These are phyloP conservation scores for Gymnocypris eckloni DNA, from an alignment of 2,797 vertebrate genomes.

Conservation along the genomic window DNA sequence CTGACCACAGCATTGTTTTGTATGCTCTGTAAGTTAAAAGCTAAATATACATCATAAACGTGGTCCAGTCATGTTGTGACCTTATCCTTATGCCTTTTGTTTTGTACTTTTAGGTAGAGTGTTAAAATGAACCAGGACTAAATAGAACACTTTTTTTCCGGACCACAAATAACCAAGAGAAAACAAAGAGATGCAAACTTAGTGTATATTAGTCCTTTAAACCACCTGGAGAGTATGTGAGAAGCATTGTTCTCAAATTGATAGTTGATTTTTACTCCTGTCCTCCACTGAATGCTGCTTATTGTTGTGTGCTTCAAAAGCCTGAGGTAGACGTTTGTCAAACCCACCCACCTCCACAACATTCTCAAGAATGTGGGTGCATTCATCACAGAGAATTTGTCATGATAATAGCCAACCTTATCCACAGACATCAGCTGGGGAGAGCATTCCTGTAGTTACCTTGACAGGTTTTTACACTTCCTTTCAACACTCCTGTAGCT, in stretches of 20 bases:
- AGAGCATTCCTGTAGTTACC: conserved; percentile 34
- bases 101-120: background rate
- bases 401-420: conserved; percentile 49
- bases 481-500: conserved; percentile 16
- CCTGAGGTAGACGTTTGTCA: conserved; percentile 43
- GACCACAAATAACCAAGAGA: background rate
- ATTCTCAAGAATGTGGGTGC: conserved; percentile 44
- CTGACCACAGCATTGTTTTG: background rate
- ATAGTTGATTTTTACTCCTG: conserved; percentile 15
- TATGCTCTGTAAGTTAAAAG: background rate
- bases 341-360: conserved; percentile 52
- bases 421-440: conserved; percentile 33
- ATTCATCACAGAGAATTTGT: conserved; percentile 51
- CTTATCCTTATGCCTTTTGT: background rate
- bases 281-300: conserved; percentile 42
- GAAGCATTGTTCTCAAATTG: conserved; percentile 25
- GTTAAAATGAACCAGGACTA: background rate
- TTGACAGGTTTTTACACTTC: conserved; percentile 40
- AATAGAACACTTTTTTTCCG: background rate
- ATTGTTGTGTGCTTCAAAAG: conserved; percentile 48
- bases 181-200: background rate
- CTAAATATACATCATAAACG: background rate
- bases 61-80: background rate
- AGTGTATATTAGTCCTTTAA: background rate
- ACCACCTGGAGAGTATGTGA: background rate